These are phyloP conservation scores for Boloria selene DNA, from an alignment of 2,888 invertebrate genomes.

Conservation along the genomic window DNA sequence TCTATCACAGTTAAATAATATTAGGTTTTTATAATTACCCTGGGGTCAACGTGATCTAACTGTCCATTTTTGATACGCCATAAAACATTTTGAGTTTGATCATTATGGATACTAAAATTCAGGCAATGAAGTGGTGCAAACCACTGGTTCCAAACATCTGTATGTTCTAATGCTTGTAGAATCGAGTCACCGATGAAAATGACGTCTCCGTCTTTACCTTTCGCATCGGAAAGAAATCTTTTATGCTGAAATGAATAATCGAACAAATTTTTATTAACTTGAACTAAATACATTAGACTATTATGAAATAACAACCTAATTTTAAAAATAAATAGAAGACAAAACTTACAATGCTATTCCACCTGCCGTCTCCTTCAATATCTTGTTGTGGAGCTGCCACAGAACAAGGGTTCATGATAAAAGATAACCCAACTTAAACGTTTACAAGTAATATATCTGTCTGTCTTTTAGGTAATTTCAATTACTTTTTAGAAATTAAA, in stretches of 20 bases:
- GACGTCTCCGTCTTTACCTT: conserved; percentile 95
- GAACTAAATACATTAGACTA: no score
- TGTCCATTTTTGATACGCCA: conserved; percentile 96
- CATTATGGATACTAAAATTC: conserved; percentile 94
- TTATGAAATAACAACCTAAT: not conserved
- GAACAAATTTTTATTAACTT: no score
- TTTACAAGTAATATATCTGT: not conserved
- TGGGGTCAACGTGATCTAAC: conserved; percentile 93
- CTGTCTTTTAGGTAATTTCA: not conserved
- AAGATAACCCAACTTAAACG: conserved; percentile 10
- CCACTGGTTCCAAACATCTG: conserved; percentile 93
- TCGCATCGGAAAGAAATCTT: conserved; percentile 91
- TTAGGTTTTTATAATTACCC: conserved; percentile 77
- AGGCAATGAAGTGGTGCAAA: conserved; percentile 96
- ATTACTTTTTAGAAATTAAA: conserved; percentile 16
- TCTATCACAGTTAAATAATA: not conserved
- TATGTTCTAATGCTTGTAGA: conserved; percentile 90
- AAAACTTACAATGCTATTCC: conserved; percentile 87
- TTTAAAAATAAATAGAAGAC: not conserved
- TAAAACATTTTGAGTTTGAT: conserved; percentile 93
- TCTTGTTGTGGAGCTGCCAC: conserved; percentile 88
- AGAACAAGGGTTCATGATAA: conserved; percentile 87
- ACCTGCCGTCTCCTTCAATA: conserved; percentile 91
- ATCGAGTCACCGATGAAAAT: conserved; percentile 95
- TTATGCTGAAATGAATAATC: conserved; percentile 86